Conservation (phyloP, 2,797 vertebrate genomes). For the Acipenser ruthenus region DNA sequence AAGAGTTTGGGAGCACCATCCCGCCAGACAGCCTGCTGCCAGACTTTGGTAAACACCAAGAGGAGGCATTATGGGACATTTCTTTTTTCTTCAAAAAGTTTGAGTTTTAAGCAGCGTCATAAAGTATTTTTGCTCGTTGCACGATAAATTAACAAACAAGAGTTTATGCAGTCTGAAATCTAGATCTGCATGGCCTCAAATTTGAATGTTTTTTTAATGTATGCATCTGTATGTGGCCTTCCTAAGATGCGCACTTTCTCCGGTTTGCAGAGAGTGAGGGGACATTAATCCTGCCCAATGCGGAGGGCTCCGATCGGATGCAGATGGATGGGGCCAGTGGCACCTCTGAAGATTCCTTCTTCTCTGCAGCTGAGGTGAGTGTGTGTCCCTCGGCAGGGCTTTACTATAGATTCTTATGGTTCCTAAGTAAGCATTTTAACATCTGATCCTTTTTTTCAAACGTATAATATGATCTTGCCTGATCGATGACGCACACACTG, state of each 20-base stretch:
- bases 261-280: slow-evolving; percentile 67
- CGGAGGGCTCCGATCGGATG: slow-evolving; percentile 57
- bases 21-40: slow-evolving; percentile 76
- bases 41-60: slow-evolving; percentile 69
- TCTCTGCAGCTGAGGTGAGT: slow-evolving; percentile 88
- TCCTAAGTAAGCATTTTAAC: too few relatives aligned
- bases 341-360: slow-evolving; percentile 87
- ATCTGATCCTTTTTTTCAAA: too few relatives aligned
- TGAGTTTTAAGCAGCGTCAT: too few relatives aligned
- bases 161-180: not conserved
- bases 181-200: not conserved
- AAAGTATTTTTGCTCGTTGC: too few relatives aligned
- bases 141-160: too few relatives aligned
- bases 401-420: too few relatives aligned
- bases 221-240: too few relatives aligned
- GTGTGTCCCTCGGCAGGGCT: not conserved
- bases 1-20: slow-evolving; percentile 84
- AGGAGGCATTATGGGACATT: too few relatives aligned
- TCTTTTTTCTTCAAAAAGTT: too few relatives aligned
- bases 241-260: not conserved
- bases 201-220: not conserved
- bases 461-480: too few relatives aligned
- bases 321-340: slow-evolving; percentile 70
- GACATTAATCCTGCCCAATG: slow-evolving; percentile 75
- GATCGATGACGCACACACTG: too few relatives aligned